These are phyloP conservation scores for Calidris pugnax DNA, from an alignment of 2,113 vertebrate genomes.

Conservation along the genomic window DNA sequence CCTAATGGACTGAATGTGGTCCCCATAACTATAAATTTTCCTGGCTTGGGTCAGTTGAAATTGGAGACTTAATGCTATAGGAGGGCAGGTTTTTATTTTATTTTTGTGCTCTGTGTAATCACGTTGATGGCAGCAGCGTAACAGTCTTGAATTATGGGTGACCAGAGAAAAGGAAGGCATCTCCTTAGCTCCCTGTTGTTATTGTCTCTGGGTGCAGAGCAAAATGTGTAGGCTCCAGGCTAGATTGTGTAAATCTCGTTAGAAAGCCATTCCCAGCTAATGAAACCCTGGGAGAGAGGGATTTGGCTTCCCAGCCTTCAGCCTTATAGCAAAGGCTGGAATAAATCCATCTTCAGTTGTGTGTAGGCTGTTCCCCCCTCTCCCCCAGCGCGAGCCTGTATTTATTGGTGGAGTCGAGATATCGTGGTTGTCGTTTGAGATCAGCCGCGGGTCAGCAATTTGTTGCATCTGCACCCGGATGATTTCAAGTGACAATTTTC, in stretches of 20 bases:
- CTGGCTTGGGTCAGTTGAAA: slow-evolving; percentile 5
- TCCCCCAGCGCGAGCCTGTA: background rate
- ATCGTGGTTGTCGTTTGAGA: background rate
- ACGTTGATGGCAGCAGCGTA: background rate
- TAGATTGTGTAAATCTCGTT: slow-evolving; percentile 55
- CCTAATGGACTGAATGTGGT: background rate
- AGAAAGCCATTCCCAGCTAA: slow-evolving; percentile 67
- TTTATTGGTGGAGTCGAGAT: background rate
- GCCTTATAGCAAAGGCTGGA: slow-evolving; percentile 41
- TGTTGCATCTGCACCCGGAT: background rate
- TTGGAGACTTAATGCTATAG: background rate
- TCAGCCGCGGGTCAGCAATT: background rate
- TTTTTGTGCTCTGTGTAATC: background rate
- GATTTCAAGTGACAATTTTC: background rate
- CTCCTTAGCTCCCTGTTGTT: slow-evolving; percentile 10
- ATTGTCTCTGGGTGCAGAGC: slow-evolving; percentile 52
- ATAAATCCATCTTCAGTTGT: slow-evolving; percentile 22
- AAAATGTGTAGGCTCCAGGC: slow-evolving; percentile 30
- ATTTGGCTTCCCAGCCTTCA: slow-evolving; percentile 6
- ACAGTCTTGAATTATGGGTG: slow-evolving; percentile 16
- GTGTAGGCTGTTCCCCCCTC: slow-evolving; percentile 14
- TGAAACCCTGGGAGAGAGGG: slow-evolving; percentile 69
- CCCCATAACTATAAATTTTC: background rate
- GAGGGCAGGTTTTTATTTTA: background rate
- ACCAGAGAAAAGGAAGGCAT: background rate